Conservation (phyloP, 1,140 invertebrate species). For the Plectus sambesii region DNA sequence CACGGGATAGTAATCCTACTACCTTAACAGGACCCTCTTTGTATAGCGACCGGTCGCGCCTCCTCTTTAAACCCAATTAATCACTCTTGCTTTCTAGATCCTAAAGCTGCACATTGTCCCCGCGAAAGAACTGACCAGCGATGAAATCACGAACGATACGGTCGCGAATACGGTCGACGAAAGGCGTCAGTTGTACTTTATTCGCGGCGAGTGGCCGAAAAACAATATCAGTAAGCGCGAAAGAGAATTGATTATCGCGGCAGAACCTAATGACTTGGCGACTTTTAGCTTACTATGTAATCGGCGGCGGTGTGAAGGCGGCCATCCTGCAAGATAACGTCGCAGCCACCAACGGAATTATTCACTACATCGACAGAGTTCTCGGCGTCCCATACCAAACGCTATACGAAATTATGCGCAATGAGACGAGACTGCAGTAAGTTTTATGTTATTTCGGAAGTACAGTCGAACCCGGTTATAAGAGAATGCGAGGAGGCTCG, state of each 20-base stretch:
- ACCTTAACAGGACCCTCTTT: too few species aligned
- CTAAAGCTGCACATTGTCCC: neutral
- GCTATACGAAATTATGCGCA: slow-evolving; percentile 66
- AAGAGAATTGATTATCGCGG: neutral
- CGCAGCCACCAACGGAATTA: slow-evolving; percentile 74
- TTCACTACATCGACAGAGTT: slow-evolving; percentile 77
- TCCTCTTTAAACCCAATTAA: neutral
- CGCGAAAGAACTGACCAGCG: neutral
- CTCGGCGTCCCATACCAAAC: slow-evolving; percentile 76
- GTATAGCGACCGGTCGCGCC: too few species aligned
- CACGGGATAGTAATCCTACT: too few species aligned
- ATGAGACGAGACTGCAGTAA: slow-evolving; percentile 63
- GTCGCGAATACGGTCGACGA: neutral
- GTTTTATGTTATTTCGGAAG: too few species aligned
- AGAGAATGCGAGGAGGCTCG: too few species aligned
- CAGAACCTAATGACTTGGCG: too few species aligned
- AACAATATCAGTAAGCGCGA: neutral
- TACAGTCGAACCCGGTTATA: too few species aligned
- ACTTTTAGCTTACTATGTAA: neutral
- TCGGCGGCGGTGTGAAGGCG: neutral
- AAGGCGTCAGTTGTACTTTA: neutral
- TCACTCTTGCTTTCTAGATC: neutral
- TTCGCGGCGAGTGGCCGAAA: neutral
- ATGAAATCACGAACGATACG: neutral
- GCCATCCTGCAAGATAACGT: slow-evolving; percentile 60